These are phyloP conservation scores for Salarias fasciatus DNA, from an alignment of 2,797 vertebrate genomes.

Conservation along the genomic window DNA sequence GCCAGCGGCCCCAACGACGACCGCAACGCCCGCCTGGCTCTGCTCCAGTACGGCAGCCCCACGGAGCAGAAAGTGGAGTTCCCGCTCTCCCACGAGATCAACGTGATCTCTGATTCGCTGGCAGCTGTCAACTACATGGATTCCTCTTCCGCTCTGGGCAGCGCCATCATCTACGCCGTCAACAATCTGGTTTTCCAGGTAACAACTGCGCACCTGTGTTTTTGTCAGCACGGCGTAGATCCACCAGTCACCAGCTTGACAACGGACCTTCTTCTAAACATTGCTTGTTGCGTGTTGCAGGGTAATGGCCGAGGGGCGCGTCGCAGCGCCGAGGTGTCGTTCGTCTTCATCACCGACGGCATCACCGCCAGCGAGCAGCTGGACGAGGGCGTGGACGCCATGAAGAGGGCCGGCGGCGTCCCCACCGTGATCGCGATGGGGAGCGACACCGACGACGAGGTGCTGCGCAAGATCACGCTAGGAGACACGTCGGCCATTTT, in stretches of 20 bases:
- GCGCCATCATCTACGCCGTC: constrained; percentile 89
- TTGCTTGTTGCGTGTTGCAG: constrained; percentile 20
- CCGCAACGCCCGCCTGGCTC: constrained; percentile 88
- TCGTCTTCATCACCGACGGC: constrained; percentile 95
- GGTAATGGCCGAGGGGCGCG: constrained; percentile 70
- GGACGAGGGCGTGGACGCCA: constrained; percentile 88
- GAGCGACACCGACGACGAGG: constrained; percentile 87
- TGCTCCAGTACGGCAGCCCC: constrained; percentile 91
- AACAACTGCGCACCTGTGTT: too few relatives aligned
- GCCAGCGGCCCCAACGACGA: constrained; percentile 78
- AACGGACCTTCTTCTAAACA: too few relatives aligned
- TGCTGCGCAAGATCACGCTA: constrained; percentile 89
- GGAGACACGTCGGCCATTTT: constrained; percentile 92
- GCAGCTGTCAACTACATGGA: constrained; percentile 86
- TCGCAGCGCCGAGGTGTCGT: constrained; percentile 91
- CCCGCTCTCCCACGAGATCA: constrained; percentile 85
- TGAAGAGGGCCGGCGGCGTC: constrained; percentile 91
- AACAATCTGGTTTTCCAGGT: constrained; percentile 80
- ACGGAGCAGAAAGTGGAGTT: constrained; percentile 86
- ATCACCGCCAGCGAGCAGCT: constrained; percentile 88
- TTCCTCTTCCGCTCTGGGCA: constrained; percentile 91
- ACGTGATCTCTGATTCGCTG: constrained; percentile 83
- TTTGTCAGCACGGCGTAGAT: too few relatives aligned
- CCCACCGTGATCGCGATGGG: constrained; percentile 92
- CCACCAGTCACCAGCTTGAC: too few relatives aligned